Base-by-base conservation (phyloP, 2,888 invertebrate species). In the Cataglyphis albicans region DNA sequence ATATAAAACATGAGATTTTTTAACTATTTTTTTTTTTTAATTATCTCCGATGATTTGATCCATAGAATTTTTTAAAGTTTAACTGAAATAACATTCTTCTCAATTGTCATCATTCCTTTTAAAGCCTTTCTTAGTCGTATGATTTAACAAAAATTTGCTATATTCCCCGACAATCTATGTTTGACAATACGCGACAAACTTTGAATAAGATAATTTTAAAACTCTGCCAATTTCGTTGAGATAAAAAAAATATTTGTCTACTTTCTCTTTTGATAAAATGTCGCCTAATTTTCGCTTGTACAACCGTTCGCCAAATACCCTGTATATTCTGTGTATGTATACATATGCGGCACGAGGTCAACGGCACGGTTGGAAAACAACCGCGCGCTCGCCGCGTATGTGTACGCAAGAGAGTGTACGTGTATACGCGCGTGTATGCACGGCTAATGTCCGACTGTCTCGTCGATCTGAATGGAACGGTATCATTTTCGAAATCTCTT, bases 301-400 rank as follows among this genome's bases (percentile, higher is more conserved):
- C 75, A 29, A 76, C 76, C 72, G 55, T 70, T 70, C 72, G 29
- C 76, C 76, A 76, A 76, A 76, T 70, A 76, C 72, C 72, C 52
- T 29, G 1, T 29, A 29, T 29, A 29, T 2, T 29, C 38, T 63
- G 78, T 86, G 81, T 81, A 86, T 84, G 84, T 84, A 85, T 72
- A 72, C 67, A 67, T 70, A 81, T 78, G 81, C 85, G 82, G 78
- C 86, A 75, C 86, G 90, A 88, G 90, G 90, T 90, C 90, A 90
- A 90, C 91, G 91, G 90, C 90, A 90, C 89, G 86, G 86, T 88
- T 90, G 90, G 87, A 90, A 90, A 90, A 90, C 90, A 90, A 90
- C 75, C 86, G 84, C 70, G 81, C 35, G 61, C 57, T 29, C 83
- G 78, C 80, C 74, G 81, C 72, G 75, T 44, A 25, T 32, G 57